These are phyloP conservation scores for Fopius arisanus DNA, from an alignment of 1,140 invertebrate species.

Conservation along the genomic window DNA sequence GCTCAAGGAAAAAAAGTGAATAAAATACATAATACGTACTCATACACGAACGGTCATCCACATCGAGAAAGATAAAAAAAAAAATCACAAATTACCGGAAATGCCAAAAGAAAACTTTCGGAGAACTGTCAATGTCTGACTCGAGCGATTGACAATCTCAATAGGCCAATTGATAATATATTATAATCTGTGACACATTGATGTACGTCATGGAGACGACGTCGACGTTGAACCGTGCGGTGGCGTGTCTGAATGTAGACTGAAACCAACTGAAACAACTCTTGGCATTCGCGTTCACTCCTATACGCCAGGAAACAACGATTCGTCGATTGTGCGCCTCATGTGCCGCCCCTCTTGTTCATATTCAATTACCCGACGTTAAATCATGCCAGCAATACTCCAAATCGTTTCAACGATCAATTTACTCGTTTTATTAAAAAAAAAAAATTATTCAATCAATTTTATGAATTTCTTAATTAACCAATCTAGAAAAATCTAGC, in stretches of 20 bases:
- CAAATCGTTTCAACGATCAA: neutral
- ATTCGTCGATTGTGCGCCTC: neutral
- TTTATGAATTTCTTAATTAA: too few species aligned
- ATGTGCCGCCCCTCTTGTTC: neutral
- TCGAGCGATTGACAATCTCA: too few species aligned
- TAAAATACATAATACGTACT: neutral
- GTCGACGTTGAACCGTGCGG: neutral
- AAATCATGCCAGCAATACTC: neutral
- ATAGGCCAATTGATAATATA: neutral
- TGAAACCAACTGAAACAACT: neutral
- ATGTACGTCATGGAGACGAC: neutral
- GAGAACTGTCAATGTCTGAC: neutral
- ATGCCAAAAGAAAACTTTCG: neutral
- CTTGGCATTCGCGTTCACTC: neutral
- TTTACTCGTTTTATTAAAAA: neutral
- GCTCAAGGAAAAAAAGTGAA: neutral
- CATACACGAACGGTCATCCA: neutral
- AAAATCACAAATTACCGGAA: neutral
- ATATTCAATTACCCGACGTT: neutral
- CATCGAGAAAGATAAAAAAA: neutral
- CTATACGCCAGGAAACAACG: neutral
- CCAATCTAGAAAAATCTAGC: too few species aligned
- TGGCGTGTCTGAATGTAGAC: slow-evolving; percentile 10
- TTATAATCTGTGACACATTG: neutral
- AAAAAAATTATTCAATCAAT: too few species aligned